Base-by-base conservation (phyloP, 2,113 vertebrate species). In the Cygnus buccinator region DNA sequence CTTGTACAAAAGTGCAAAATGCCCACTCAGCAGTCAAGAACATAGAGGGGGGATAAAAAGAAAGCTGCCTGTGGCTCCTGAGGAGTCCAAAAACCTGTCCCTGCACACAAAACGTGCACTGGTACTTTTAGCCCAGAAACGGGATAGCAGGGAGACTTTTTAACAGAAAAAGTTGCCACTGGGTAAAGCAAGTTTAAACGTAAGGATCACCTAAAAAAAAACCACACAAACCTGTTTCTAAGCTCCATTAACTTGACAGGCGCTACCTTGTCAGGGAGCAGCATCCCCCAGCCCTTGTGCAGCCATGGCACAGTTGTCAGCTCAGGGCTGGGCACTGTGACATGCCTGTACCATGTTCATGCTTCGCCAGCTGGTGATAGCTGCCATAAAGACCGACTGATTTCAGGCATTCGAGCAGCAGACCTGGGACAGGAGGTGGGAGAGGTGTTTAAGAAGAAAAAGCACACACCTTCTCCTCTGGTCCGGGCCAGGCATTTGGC, bases 31-130 rank as follows among this genome's bases (percentile, higher is more conserved):
- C 62, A 71, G 48, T 18, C 44, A 8, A n/a, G 65, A 78, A 75
- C 37, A 54, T 0, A 0, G 41, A n/a, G 52, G 2, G 5, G 22
- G 20, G 21, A n/a, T 5, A 33, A 16, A 18, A 76, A 72, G 22
- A 19, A 29, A 58, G 37, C 15, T 54, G 20, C 68, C 66, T 75
- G 46, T 0, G 2, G n/a, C 35, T 83, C 26, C 59, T 44, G 41
- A 76, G 44, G 50, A 75, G n/a, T 37, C 41, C 8, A 33, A 46
- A 71, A 71, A 23, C 29, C 44, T 58, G 26, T 57, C 5, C 28
- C 18, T 31, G 5, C 16, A 17, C 10, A 52, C 7, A 21, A 46
- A 5, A 74, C 65, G 15, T 22, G 15, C 44, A 76, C 22, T 37
- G 35, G 33, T 29, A 70, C 58, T 54, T 82, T 14, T 10, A 65